These are phyloP conservation scores for Phoenicopterus ruber DNA, from an alignment of 2,113 vertebrate genomes.

Conservation along the genomic window DNA sequence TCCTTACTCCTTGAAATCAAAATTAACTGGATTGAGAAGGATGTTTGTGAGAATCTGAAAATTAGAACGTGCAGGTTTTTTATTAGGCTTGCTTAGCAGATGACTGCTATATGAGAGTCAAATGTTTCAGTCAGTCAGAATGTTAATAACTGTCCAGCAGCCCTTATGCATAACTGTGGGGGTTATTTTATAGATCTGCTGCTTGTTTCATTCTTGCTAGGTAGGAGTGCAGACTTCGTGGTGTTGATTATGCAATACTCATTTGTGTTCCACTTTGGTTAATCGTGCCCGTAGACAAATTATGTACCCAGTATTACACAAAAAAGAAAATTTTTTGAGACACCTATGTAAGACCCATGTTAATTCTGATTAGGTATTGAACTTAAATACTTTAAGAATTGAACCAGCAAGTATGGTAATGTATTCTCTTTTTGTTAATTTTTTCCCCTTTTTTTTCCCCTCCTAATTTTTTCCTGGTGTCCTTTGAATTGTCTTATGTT, in stretches of 20 bases:
- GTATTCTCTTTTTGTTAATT: not conserved
- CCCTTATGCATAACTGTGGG: not conserved
- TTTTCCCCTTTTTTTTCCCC: not conserved
- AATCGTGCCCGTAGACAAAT: not conserved
- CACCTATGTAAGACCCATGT: not conserved
- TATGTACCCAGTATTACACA: not conserved
- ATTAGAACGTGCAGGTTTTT: not conserved
- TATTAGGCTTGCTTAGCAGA: not conserved
- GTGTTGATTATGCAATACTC: not conserved
- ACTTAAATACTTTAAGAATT: not conserved
- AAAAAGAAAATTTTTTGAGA: not conserved
- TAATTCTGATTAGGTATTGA: not conserved
- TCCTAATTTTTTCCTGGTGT: not conserved
- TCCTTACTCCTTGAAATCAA: not conserved
- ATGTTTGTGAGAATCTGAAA: not conserved
- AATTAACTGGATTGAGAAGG: not conserved
- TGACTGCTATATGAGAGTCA: not conserved
- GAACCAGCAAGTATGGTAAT: not conserved
- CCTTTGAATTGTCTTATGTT: not conserved
- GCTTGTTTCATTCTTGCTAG: not conserved
- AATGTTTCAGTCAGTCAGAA: not conserved
- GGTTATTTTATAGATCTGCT: not conserved
- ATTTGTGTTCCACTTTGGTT: not conserved
- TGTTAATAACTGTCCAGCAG: not conserved
- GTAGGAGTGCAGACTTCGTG: not conserved